Conservation (phyloP, 2,888 invertebrate species). For the Ichneumon xanthorius region DNA sequence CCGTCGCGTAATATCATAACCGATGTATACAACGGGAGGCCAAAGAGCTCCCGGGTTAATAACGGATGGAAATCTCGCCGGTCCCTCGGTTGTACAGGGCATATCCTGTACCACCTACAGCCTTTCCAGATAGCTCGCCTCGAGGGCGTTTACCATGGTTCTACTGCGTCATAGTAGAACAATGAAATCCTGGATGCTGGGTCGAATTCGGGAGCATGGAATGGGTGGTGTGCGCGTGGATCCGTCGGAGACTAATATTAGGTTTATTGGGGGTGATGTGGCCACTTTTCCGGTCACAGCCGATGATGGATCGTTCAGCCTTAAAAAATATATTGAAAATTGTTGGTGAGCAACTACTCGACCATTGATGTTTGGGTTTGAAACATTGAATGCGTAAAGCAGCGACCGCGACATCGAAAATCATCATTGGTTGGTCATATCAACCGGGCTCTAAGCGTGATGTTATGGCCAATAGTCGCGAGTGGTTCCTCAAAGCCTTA, state of each 20-base stretch:
- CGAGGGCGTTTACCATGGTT: neutral
- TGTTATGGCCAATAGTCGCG: too few relatives aligned
- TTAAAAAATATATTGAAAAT: too few relatives aligned
- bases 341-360: too few relatives aligned
- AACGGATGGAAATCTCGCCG: conserved; percentile 7
- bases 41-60: neutral
- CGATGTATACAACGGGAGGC: neutral
- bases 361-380: too few relatives aligned
- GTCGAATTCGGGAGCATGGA: neutral
- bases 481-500: too few relatives aligned
- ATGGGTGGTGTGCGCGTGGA: neutral
- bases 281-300: neutral
- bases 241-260: neutral
- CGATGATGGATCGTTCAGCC: neutral
- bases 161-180: neutral
- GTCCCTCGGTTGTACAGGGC: neutral
- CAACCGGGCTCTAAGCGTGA: too few relatives aligned
- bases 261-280: neutral
- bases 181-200: neutral
- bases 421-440: too few relatives aligned
- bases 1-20: neutral
- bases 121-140: neutral
- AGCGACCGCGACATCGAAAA: too few relatives aligned
- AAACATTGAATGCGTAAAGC: too few relatives aligned
- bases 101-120: neutral